Conservation (phyloP, 2,888 invertebrate genomes). For the Heliconius sara region DNA sequence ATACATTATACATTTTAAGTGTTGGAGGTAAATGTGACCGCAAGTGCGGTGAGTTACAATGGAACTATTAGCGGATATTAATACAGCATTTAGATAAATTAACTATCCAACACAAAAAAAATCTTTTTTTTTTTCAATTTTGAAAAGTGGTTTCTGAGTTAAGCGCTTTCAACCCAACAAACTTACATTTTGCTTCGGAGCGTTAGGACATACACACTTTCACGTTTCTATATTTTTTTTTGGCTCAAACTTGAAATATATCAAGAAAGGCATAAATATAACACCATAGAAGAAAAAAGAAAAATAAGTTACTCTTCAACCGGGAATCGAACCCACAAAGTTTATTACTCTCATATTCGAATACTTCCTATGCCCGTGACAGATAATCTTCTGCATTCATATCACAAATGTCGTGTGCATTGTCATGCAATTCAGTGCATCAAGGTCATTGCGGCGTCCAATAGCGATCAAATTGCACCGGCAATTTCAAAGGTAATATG, state of each 20-base stretch:
- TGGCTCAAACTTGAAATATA: too few relatives aligned
- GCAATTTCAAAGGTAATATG: slow-evolving; percentile 27
- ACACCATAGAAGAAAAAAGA: too few relatives aligned
- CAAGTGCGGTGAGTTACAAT: neutral
- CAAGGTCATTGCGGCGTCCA: slow-evolving; percentile 38
- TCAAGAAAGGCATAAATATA: too few relatives aligned
- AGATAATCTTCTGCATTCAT: slow-evolving; percentile 4
- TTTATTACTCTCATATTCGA: too few relatives aligned
- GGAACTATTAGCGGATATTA: neutral
- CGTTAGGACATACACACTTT: too few relatives aligned
- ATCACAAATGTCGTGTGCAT: slow-evolving; percentile 23
- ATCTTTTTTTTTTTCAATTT: neutral
- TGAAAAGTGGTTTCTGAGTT: neutral
- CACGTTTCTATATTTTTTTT: too few relatives aligned
- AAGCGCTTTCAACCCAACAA: neutral
- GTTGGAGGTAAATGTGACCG: neutral
- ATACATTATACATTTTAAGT: neutral
- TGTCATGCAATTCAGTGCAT: slow-evolving; percentile 32
- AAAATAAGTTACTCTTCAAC: too few relatives aligned
- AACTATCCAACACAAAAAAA: neutral
- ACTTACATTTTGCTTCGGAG: too few relatives aligned
- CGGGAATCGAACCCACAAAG: too few relatives aligned
- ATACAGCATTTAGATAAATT: neutral
- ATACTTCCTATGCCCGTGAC: neutral
- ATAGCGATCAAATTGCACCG: slow-evolving; percentile 35